A percentile compares a stretch with the other conserved stretches of the same genome.
These are phyloP conservation scores for Amblyteles armatorius DNA, from an alignment of 2,888 invertebrate genomes.

Conservation along the genomic window DNA sequence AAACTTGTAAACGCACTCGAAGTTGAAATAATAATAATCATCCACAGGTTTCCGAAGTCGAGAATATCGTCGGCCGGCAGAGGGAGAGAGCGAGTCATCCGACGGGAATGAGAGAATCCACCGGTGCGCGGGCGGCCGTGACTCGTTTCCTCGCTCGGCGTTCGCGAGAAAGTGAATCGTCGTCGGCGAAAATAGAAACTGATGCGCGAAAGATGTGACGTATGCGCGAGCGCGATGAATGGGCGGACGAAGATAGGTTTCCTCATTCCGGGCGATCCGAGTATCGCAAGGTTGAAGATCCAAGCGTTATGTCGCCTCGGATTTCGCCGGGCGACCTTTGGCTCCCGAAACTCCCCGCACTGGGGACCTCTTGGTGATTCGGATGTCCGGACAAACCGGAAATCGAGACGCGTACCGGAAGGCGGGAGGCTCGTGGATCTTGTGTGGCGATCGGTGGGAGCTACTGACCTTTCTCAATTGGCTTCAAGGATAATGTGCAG, in stretches of 20 bases:
- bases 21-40: neutral
- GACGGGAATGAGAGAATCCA: conserved; percentile 65
- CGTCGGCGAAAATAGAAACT: conserved; percentile 65
- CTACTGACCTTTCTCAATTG: conserved; percentile 36
- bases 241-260: conserved; percentile 66
- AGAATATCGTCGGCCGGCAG: conserved; percentile 17
- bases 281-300: conserved; percentile 48
- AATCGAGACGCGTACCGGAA: conserved; percentile 2
- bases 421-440: conserved; percentile 20
- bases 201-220: conserved; percentile 59
- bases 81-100: conserved; percentile 68
- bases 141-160: conserved; percentile 32
- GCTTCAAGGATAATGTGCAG: neutral
- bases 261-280: conserved; percentile 66
- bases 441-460: conserved; percentile 7
- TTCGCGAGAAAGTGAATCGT: conserved; percentile 65
- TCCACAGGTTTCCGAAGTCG: conserved; percentile 6
- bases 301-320: neutral
- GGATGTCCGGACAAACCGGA: conserved; percentile 47
- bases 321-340: neutral
- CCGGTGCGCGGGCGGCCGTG: conserved; percentile 65
- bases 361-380: neutral
- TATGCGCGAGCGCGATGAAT: conserved; percentile 62
- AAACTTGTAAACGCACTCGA: neutral
- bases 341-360: neutral